Base-by-base conservation (phyloP, 1,140 invertebrate genomes). In the Sycobia sp. region DNA sequence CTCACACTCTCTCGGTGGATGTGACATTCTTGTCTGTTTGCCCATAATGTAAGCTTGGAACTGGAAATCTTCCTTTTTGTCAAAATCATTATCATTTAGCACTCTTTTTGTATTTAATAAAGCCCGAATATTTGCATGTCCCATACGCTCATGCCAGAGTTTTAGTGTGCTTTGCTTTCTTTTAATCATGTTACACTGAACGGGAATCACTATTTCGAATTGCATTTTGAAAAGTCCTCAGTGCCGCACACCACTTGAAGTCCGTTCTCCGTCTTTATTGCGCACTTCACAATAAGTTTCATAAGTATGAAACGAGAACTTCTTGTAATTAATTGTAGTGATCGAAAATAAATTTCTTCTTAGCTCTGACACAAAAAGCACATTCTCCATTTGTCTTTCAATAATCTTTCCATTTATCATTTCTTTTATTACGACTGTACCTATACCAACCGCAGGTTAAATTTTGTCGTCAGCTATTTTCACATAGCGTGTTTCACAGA, bases 291-390 rank as follows among this genome's bases (percentile, higher is more conserved):
- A 46, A 9, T 23, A 4, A 7, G 4, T 16, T 22, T 53, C 13
- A 23, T 18, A 27, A 2, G 16, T 18, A 27, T 50, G 41, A 23
- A 44, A 46, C 13, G 25, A 51, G 11, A 47, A 62, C 9, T 25
- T 18, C 16, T 46, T 55, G n/a, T 62, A n/a, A 14, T 20, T 51
- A 14, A 61, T 50, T 29, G 51, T 46, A 25, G 39, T 36, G 9
- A 66, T 36, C 22, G 64, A 66, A 13, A 66, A 44, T 27, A 61
- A 50, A 50, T 66, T 66, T 27, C 57, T 18, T 22, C 39, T 49
- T 14, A 66, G 25, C 14, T 55, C 51, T 3, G 57, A 58, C n/a
- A 60, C 36, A 16, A 47, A 60, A 14, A 59, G 43, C 4, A 65
- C 63, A 46, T 65, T 49, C 20, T 25, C n/a, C 25, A 65, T 22